These are phyloP conservation scores for Sinocyclocheilus grahami DNA, from an alignment of 2,113 vertebrate species.

Conservation along the genomic window DNA sequence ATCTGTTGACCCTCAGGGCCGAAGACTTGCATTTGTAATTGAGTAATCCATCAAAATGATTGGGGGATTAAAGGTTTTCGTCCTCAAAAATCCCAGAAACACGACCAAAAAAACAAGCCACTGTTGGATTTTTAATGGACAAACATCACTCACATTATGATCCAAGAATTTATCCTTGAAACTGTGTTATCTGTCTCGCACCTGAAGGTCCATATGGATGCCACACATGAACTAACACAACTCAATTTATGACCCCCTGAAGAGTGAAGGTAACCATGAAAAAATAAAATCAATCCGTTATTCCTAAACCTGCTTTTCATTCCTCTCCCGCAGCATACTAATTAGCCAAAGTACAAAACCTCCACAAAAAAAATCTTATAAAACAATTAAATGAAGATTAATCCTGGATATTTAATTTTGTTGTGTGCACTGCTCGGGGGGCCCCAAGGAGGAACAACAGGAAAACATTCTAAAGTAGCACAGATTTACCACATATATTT, in stretches of 20 bases:
- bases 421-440: background rate
- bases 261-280: background rate
- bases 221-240: conserved; percentile 33
- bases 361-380: background rate
- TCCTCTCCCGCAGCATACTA: background rate
- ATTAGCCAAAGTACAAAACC: background rate
- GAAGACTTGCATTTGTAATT: conserved; percentile 6
- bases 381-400: conserved; percentile 15
- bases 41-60: background rate
- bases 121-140: background rate
- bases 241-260: conserved; percentile 21
- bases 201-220: conserved; percentile 24
- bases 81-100: background rate
- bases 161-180: background rate
- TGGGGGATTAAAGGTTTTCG: background rate
- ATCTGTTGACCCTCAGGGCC: conserved; percentile 3
- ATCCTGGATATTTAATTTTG: background rate
- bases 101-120: background rate
- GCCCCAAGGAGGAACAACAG: background rate
- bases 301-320: background rate
- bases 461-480: conserved; percentile 12
- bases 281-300: conserved; percentile 10
- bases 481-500: conserved; percentile 37
- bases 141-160: background rate
- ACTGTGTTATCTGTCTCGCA: background rate